A percentile compares a stretch with the other conserved stretches of the same genome.
These are phyloP conservation scores for Drosophila neotestacea DNA, from an alignment of 2,888 invertebrate species.

Conservation along the genomic window DNA sequence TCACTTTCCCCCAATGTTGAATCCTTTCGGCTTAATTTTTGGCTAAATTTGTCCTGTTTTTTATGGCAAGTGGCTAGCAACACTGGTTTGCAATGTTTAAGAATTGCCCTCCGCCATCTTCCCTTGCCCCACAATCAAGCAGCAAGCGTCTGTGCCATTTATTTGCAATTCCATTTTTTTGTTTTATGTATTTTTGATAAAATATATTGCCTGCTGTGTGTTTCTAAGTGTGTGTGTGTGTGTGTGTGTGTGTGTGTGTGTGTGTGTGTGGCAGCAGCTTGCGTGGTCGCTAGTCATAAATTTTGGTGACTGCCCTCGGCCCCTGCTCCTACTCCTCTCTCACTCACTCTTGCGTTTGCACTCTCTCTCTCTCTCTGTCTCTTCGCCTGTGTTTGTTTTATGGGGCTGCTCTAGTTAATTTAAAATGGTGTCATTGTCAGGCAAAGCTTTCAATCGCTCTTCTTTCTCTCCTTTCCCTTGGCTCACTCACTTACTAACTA, in stretches of 20 bases:
- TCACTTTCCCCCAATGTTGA: too few relatives aligned
- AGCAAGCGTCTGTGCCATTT: conserved; percentile 16
- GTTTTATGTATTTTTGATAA: conserved; percentile 36
- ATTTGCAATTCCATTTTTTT: conserved; percentile 34
- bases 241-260: conserved; percentile 15
- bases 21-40: too few relatives aligned
- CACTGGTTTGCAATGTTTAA: conserved; percentile 4
- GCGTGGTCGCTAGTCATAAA: conserved; percentile 61
- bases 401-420: conserved; percentile 62
- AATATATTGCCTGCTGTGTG: conserved; percentile 53
- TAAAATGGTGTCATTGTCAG: conserved; percentile 76
- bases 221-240: conserved; percentile 10
- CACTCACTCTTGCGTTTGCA: background rate
- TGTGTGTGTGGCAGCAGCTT: conserved; percentile 19
- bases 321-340: background rate
- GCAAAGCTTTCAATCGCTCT: conserved; percentile 28
- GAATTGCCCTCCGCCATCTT: background rate
- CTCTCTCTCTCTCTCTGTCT: background rate
- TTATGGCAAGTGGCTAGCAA: too few relatives aligned
- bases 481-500: background rate
- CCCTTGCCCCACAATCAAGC: background rate
- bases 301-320: conserved; percentile 25
- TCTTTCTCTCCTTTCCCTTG: background rate
- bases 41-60: too few relatives aligned
- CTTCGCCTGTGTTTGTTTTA: conserved; percentile 18